Base-by-base conservation (phyloP, 92 coral and sea anemone species). In the Phenganax subtilis region DNA sequence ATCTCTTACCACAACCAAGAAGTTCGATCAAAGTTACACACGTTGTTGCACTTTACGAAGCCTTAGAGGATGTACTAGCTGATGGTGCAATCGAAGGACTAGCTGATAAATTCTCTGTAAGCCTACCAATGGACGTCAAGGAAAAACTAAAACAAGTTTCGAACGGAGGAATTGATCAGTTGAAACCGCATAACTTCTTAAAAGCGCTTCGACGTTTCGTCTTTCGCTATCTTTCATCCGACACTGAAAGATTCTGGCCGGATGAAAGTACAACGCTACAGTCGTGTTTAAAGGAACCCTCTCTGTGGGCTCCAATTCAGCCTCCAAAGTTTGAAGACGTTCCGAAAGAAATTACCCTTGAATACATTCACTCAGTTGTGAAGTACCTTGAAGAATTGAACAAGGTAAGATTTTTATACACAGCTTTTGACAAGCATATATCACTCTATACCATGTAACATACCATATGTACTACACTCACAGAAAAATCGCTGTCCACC, bases 131-230 rank as follows among this genome's bases (percentile, higher is more conserved):
- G 10, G 91, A 85, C 55, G 70, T 76, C 8, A 76, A 67, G 9
- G 31, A 62, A 10, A 56, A 78, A 66, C 16, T 91, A 80, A 54
- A 56, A 47, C 6, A 8, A 10, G 47, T 79, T 31, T 56, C 65
- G 12, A 31, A 79, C 61, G 54, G 30, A 51, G 53, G 63, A 20
- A 54, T 15, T 28, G 83, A 56, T 16, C 62, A 47, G 63, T 29
- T 79, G 51, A 79, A 79, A 52, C 83, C 69, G 27, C 83, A 51
- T 28, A 65, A 47, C 51, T 63, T 84, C 82, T 58, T 85, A 52
- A 87, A 80, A 30, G 99, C 99, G 52, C 88, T 96, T 6, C 87
- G 89, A 66, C 97, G 99, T 53, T 96, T 96, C 80, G 89, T 93
- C 51, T 96, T 90, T 84, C 87, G 99, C 44, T 96, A 96, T 64